Evolutionary conservation across 2,113 vertebrate genomes (phyloP).

Genomic region (Vanacampus margaritifer): DNA sequence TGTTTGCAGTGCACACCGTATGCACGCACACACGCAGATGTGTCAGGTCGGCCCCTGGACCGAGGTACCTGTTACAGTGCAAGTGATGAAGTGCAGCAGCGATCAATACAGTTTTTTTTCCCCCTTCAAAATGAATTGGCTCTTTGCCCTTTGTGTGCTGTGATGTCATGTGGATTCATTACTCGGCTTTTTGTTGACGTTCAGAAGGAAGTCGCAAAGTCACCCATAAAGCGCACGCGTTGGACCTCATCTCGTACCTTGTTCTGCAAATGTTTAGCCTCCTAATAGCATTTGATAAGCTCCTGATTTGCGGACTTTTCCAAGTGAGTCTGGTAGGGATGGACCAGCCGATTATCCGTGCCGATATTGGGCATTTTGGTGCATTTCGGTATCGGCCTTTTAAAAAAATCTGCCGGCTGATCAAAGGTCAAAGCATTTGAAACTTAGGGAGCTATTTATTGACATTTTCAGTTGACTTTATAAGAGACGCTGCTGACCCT

Average conservation of each 20-base stretch:
- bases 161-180: constrained; percentile 59
- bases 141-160: constrained; percentile 57
- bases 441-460: too few species aligned
- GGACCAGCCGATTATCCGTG: too few species aligned
- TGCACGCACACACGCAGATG: constrained; percentile 43
- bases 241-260: background rate
- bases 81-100: constrained; percentile 64
- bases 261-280: background rate
- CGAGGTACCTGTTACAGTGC: constrained; percentile 58
- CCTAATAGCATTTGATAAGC: background rate
- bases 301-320: background rate
- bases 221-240: background rate
- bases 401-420: too few species aligned
- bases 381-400: too few species aligned
- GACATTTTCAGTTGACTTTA: too few species aligned
- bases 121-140: constrained; percentile 64
- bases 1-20: constrained; percentile 38
- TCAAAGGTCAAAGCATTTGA: too few species aligned
- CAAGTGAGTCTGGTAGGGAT: background rate
- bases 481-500: too few species aligned
- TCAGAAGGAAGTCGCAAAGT: constrained; percentile 20
- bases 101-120: constrained; percentile 70
- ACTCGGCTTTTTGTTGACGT: constrained; percentile 25
- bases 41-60: constrained; percentile 60
- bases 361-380: too few species aligned